phyloP scores from a whole-genome alignment of 2,888 invertebrate species.

The Sinohyriopsis cumingii region DNA sequence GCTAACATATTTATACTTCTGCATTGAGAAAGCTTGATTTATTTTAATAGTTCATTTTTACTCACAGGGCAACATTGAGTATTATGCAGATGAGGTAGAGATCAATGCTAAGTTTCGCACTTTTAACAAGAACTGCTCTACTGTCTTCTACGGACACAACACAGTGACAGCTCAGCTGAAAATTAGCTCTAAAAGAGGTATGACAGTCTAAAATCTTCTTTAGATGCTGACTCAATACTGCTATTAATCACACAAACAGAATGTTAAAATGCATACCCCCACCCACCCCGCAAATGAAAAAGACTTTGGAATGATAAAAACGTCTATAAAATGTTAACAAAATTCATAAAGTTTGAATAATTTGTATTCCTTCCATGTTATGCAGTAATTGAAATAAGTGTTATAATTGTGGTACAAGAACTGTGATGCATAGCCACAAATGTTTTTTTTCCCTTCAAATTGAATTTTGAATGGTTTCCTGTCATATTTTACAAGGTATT shows the following conservation, averaged over 20 bases:
- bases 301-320: too few relatives aligned
- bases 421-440: too few relatives aligned
- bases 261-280: too few relatives aligned
- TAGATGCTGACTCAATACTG: neutral
- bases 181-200: conserved; percentile 65
- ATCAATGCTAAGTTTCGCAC: conserved; percentile 67
- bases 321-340: too few relatives aligned
- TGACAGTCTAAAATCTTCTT: neutral
- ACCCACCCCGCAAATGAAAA: too few relatives aligned
- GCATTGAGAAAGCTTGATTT: too few relatives aligned
- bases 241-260: neutral
- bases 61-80: conserved; percentile 65
- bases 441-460: too few relatives aligned
- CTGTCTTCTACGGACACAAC: conserved; percentile 71
- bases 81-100: conserved; percentile 68
- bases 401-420: too few relatives aligned
- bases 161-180: conserved; percentile 68
- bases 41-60: neutral
- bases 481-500: too few relatives aligned
- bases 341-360: too few relatives aligned
- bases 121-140: conserved; percentile 67
- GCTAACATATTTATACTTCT: too few relatives aligned
- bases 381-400: neutral
- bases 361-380: neutral
- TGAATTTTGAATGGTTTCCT: too few relatives aligned